phyloP scores from a whole-genome alignment of 35 echinoderm and acorn worm genomes.

The Eucidaris tribuloides region DNA sequence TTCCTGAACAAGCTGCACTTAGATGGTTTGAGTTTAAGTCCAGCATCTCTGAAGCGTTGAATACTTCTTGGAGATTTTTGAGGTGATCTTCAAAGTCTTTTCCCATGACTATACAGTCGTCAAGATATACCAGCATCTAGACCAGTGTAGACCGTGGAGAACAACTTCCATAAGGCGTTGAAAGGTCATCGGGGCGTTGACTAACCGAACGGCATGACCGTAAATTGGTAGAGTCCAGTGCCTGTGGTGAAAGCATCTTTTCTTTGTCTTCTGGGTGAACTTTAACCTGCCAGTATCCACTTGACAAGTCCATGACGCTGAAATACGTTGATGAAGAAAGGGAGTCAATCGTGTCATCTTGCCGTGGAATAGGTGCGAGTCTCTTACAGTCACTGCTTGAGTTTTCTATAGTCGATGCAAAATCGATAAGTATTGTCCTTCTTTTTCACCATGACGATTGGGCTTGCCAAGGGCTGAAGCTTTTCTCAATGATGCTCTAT shows the following conservation, averaged over 20 bases:
- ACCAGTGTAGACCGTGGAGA: conserved; percentile 63
- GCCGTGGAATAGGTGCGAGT: conserved; percentile 42
- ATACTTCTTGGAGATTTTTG: neutral
- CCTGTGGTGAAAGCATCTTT: conserved; percentile 43
- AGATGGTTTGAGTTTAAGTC: neutral
- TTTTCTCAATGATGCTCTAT: conserved; percentile 12
- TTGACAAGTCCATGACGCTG: conserved; percentile 26
- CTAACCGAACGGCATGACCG: conserved; percentile 52
- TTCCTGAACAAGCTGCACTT: neutral
- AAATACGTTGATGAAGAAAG: neutral
- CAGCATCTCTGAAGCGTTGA: neutral
- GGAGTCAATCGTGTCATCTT: conserved; percentile 56
- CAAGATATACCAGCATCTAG: conserved; percentile 46
- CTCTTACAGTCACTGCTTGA: conserved; percentile 45
- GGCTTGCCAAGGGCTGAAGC: conserved; percentile 48
- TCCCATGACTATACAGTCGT: conserved; percentile 51
- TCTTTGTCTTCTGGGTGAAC: neutral
- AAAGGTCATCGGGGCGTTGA: conserved; percentile 67
- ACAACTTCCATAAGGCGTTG: conserved; percentile 65
- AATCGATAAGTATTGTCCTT: conserved; percentile 34
- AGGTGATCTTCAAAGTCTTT: conserved; percentile 50
- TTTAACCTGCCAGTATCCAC: conserved; percentile 34
- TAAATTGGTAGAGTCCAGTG: conserved; percentile 36
- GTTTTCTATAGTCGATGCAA: conserved; percentile 34
- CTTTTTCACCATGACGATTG: conserved; percentile 60